A percentile compares a stretch with the other conserved stretches of the same genome.
Conservation (phyloP, 2,113 vertebrate genomes). For the Garra rufa region DNA sequence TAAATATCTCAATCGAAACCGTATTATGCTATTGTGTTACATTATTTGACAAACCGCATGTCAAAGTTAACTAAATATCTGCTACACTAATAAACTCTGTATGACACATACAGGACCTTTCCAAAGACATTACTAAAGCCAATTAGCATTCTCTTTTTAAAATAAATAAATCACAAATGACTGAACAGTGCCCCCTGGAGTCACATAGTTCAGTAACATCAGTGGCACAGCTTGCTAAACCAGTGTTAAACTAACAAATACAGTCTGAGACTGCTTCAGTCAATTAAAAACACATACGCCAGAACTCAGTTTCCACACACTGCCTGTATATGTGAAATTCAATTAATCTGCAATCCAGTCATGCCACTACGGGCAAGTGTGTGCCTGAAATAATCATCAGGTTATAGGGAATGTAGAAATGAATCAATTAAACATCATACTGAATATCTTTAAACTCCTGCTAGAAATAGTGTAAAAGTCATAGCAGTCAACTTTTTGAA, state of each 20-base stretch:
- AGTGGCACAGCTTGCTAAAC: neutral
- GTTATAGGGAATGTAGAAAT: neutral
- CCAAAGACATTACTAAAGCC: neutral
- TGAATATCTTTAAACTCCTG: neutral
- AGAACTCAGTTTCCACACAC: neutral
- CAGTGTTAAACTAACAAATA: neutral
- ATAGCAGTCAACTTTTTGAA: too few species aligned
- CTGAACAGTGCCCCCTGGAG: neutral
- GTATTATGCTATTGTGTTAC: neutral
- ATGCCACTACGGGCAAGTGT: neutral
- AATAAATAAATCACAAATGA: neutral
- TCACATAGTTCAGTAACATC: neutral
- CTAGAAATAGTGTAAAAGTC: too few species aligned
- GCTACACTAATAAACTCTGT: neutral
- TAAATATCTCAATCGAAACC: conserved; percentile 3
- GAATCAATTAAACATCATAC: neutral
- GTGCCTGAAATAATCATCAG: neutral
- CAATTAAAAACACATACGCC: neutral
- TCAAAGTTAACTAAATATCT: neutral
- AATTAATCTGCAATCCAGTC: neutral
- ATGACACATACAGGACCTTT: neutral
- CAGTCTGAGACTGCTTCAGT: neutral
- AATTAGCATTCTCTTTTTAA: neutral
- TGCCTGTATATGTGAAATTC: neutral
- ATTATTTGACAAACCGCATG: conserved; percentile 1